Evolutionary conservation across 2,113 vertebrate species (phyloP), one percentile per base, ranked within the genome.

Genomic region (Crotophaga sulcirostris): DNA sequence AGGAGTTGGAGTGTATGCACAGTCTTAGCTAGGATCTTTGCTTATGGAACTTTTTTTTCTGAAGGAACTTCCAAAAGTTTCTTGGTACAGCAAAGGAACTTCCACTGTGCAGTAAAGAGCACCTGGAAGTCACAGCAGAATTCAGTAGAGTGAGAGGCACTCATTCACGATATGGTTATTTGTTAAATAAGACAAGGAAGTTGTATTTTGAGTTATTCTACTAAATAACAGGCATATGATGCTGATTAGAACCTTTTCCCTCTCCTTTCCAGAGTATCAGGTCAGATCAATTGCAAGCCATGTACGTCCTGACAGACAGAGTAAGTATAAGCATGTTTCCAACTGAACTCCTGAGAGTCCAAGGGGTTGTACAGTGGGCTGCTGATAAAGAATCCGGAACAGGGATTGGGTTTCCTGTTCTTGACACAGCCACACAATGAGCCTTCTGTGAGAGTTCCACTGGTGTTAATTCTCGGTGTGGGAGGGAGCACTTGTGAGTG

Each of bases 221-320:
- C 58, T 69, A 38, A 83, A 16, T 47, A 38, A 21, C 8, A 16
- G 47, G 26, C 1, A 0, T 24, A 8, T 14, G 8, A 1, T 6
- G 28, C 38, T 81, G 36, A 89, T 75, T 2, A 25, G 60, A 66
- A 72, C 29, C 1, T 83, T 47, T 88, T 38, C 83, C 88, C 64
- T 96, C 67, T 24, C 62, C 91, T 80, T 95, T 96, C 96, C 97
- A 99, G 99, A 99, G 62, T 99, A 99, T 87, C 99, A 99, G 96
- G 99, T 99, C 87, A 98, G 99, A 97, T 99, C 99, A 59, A 95
- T 99, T 20, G 99, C 99, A 17, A 99, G 99, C 97, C 99, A 99
- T 4, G 99, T 99, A 3, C 99, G 99, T 88, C 99, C 99, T 36
- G 99, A 99, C 96, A 98, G 99, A 95, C 99, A 99, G 96, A 99